phyloP scores from a whole-genome alignment of 1,140 invertebrate genomes.

The Drosophila leontia region DNA sequence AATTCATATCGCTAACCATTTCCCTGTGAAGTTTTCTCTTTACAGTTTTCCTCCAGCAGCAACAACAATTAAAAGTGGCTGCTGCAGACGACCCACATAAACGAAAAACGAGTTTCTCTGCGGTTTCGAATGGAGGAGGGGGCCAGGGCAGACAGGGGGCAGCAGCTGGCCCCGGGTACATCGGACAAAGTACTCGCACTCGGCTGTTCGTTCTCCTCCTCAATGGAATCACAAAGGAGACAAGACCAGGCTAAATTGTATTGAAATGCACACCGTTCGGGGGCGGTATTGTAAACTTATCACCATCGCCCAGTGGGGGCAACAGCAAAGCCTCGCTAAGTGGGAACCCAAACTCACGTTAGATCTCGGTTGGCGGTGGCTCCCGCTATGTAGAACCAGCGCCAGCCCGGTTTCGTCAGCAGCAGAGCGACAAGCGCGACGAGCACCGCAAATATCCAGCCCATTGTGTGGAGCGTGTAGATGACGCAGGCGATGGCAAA shows the following conservation, averaged over 20 bases:
- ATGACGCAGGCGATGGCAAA: slow-evolving; percentile 68
- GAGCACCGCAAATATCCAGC: slow-evolving; percentile 74
- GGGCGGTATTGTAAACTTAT: slow-evolving; percentile 75
- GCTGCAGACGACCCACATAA: slow-evolving; percentile 65
- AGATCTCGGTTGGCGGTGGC: slow-evolving; percentile 90
- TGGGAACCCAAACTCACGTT: slow-evolving; percentile 72
- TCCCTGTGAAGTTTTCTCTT: slow-evolving; percentile 52
- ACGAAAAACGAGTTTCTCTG: slow-evolving; percentile 64
- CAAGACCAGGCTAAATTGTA: slow-evolving; percentile 57
- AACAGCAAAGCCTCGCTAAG: slow-evolving; percentile 8
- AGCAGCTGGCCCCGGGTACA: slow-evolving; percentile 45
- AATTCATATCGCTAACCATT: slow-evolving; percentile 10
- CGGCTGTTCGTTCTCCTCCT: slow-evolving; percentile 42
- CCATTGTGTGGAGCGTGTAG: slow-evolving; percentile 72
- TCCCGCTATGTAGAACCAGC: slow-evolving; percentile 90
- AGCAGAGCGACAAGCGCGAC: slow-evolving; percentile 63
- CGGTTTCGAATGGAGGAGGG: slow-evolving; percentile 8
- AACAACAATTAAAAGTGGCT: slow-evolving; percentile 27
- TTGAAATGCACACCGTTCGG: slow-evolving; percentile 73
- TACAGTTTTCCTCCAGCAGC: slow-evolving; percentile 31
- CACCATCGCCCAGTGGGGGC: neutral
- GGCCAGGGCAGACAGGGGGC: neutral
- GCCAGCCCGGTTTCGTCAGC: slow-evolving; percentile 85
- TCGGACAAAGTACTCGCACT: slow-evolving; percentile 56
- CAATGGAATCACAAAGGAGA: slow-evolving; percentile 69